phyloP scores from a whole-genome alignment of 2,888 invertebrate genomes.

The Strigamia maritima region DNA sequence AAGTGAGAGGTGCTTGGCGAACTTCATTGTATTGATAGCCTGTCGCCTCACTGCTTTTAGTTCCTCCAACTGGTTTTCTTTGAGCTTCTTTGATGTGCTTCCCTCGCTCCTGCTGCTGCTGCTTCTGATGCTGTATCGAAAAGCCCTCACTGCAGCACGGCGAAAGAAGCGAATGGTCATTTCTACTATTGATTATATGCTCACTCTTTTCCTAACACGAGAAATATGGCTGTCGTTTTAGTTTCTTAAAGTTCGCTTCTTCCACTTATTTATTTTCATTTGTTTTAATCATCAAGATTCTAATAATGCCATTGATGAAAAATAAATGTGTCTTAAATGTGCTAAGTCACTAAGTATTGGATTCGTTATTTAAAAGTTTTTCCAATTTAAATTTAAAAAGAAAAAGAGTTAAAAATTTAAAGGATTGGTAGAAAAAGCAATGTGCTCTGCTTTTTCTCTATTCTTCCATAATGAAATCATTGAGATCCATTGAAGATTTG shows the following conservation, averaged over 20 bases:
- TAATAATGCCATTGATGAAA: neutral
- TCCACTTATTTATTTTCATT: neutral
- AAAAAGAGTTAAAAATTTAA: neutral
- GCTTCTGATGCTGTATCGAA: conserved; percentile 16
- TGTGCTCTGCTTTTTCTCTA: conserved; percentile 8
- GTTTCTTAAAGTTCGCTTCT: neutral
- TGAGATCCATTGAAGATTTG: conserved; percentile 23
- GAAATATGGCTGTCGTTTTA: neutral
- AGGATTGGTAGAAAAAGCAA: neutral
- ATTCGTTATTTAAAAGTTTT: neutral
- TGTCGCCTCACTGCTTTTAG: conserved; percentile 30
- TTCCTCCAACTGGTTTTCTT: conserved; percentile 12
- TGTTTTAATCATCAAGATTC: neutral
- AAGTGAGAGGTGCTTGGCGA: conserved; percentile 34
- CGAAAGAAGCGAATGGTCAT: neutral
- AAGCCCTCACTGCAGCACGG: neutral
- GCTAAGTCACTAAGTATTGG: neutral
- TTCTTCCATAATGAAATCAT: conserved; percentile 21
- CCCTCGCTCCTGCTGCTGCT: neutral
- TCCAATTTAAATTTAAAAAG: neutral
- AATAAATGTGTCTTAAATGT: neutral
- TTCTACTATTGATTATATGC: conserved; percentile 21
- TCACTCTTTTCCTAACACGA: neutral
- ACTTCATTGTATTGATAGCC: conserved; percentile 32
- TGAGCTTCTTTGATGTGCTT: conserved; percentile 30